Base-by-base conservation (phyloP, 1,140 invertebrate genomes). In the Scaptomyza graminum region DNA sequence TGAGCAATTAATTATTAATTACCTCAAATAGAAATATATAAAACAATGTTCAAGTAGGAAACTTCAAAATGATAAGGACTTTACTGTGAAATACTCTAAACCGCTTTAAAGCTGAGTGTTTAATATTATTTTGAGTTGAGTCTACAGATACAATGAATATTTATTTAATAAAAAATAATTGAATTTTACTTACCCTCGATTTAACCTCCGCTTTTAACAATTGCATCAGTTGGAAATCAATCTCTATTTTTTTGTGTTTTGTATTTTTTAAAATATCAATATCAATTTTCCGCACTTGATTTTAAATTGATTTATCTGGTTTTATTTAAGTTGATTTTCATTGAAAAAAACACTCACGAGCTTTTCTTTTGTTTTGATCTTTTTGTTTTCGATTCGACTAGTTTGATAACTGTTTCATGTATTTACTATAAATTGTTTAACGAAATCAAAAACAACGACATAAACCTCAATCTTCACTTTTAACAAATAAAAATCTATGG, bases 201-300 rank as follows among this genome's bases (percentile, higher is more conserved):
- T n/a, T 41, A n/a, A 41, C 3, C 12, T 41, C 31, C 31, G 7
- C 0, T 34, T 34, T 41, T 39, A n/a, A 41, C 37, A 41, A n/a
- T 41, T 41, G 37, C 37, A 41, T 12, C 4, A n/a, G 37, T 41
- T 41, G n/a, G 3, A 41, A 41, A n/a, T 41, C 37, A 41, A 41
- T 41, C 37, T 41, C 37, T 41, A 2, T 41, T 41, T 28, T n/a
- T 41, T 28, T n/a, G 52, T 12, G 22, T 57, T 70, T 25, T 22
- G 4, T 22, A 22, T 22, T 1, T 22, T 22, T n/a, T n/a, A n/a
- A 22, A 22, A 22, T 22, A 22, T 22, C 18, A 18, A 43, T 12
- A 7, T 57, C 12, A 16, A 44, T 25, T 41, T 12, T 50, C 46
- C 61, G 52, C 67, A 70, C 67, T 51, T 57, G 1, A n/a, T 41